These are phyloP conservation scores for Picathartes gymnocephalus DNA, from an alignment of 2,113 vertebrate genomes.

Conservation along the genomic window DNA sequence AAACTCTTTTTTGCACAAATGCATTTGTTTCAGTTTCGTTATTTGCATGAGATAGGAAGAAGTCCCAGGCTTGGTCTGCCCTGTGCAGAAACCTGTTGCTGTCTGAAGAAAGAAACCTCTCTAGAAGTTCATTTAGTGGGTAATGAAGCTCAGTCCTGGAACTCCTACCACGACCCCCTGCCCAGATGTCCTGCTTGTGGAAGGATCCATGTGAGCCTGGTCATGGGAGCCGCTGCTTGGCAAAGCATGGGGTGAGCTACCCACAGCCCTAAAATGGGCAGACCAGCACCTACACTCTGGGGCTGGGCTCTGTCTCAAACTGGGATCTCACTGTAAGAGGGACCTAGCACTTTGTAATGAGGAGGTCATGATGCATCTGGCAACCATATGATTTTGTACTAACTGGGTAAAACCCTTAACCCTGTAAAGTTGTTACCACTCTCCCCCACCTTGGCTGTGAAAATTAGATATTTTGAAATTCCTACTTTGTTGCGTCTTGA, in stretches of 20 bases:
- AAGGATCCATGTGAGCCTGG: neutral
- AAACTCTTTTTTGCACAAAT: neutral
- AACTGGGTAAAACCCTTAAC: neutral
- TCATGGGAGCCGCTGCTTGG: neutral
- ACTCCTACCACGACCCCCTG: accelerated
- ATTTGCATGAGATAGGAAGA: neutral
- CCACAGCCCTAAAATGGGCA: neutral
- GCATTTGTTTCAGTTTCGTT: neutral
- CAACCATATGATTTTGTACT: neutral
- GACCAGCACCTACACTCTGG: accelerated
- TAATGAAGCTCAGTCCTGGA: neutral
- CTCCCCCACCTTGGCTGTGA: neutral
- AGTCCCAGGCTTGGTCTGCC: neutral
- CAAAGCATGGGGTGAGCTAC: neutral
- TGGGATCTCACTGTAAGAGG: neutral
- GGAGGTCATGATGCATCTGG: neutral
- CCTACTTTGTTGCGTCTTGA: neutral
- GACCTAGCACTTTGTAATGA: neutral
- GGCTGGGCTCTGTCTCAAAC: neutral
- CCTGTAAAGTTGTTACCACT: neutral
- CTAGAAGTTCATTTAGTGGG: neutral
- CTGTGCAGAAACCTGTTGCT: neutral
- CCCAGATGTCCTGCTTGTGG: neutral
- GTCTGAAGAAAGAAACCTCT: neutral
- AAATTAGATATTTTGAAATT: neutral